Evolutionary conservation across 2,797 vertebrate species (phyloP), one percentile per base, ranked within the genome.

Genomic region (Rhinophrynus dorsalis): DNA sequence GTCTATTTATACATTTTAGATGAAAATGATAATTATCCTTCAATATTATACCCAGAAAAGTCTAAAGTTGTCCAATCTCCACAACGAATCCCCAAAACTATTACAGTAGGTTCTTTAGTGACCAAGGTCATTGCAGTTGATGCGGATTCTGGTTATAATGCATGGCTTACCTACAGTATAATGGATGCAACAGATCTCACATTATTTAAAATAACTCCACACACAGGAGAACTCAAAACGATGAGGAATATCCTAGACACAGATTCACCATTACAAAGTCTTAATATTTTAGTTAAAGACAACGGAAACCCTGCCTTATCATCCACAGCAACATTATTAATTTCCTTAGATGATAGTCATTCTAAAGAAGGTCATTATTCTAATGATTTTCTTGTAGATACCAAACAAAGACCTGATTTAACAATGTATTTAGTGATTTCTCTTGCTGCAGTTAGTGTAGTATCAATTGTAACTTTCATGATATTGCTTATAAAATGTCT

Each of bases 381-480:
- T 24, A 35, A 54, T 56, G 64, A 67, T 44, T 5, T 33, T 47
- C 18, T 17, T 12, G 15, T 27, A 11, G 52, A 67, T 3, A 3
- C 38, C 37, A 24, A 37, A 18, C 45, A 48, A 57, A 32, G 8
- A 11, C 30, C 29, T 2, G 32, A 55, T 15, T 10, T 63, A 21
- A 55, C 63, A 23, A 15, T 62, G 35, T 74, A 68, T 45, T 45
- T 74, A 20, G 57, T 74, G 1, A 74, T 74, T 18, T 56, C 95
- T 0, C 80, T 98, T 29, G 95, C 90, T 12, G 90, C 92, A 0
- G 81, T 97, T 10, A 94, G 95, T 24, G 86, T 89, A 0, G 84
- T 98, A 57, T 93, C 91, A 1, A 88, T 98, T 0, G 85, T 95
- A 68, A 96, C 95, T 0, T 87, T 96, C 78, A 87, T 88, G 10